Base-by-base conservation (phyloP, 2,888 invertebrate species). In the Cosmia pyralina region DNA sequence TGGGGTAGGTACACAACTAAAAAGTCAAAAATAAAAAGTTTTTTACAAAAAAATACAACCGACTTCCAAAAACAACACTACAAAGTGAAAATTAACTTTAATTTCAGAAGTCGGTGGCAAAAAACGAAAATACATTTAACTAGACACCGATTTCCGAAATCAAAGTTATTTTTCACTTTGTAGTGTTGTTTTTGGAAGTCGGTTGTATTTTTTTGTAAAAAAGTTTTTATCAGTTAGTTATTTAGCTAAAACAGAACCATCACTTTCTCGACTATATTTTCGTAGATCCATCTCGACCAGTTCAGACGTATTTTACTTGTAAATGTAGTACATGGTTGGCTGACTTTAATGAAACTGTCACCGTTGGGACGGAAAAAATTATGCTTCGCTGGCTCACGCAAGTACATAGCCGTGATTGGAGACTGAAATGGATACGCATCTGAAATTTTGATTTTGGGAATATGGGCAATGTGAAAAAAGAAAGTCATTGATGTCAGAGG, bases 301-400 rank as follows among this genome's bases (percentile, higher is more conserved):
- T 82, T 75, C 75, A 72, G 79, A 72, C 76, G 70, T 60, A 86
- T 85, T 87, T 87, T 85, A 85, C 86, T 86, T 87, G 86, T 87
- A 87, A 86, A 86, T 87, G 82, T 74, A 59, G 73, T 15, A 19
- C 78, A 86, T 85, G 86, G 86, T 75, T 87, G 75, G 72, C 76
- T 87, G 87, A 38, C 75, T 86, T 81, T 86, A 85, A 86, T 86
- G 86, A 85, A 87, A 82, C 86, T 87, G 86, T 84, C 87, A 85
- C 86, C 84, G 79, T 65, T 84, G 87, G 75, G 82, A 87, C 72
- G 82, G 79, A 82, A 87, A 86, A 85, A 86, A 84, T 71, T 82
- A 78, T 76, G 83, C 77, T 72, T 52, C 76, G 69, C 52, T 85
- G 77, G 77, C 66, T 72, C 59, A 79, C 53, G 62, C 79, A 75